phyloP scores from a whole-genome alignment of 2,888 invertebrate species.

The Prenolepis imparis region DNA sequence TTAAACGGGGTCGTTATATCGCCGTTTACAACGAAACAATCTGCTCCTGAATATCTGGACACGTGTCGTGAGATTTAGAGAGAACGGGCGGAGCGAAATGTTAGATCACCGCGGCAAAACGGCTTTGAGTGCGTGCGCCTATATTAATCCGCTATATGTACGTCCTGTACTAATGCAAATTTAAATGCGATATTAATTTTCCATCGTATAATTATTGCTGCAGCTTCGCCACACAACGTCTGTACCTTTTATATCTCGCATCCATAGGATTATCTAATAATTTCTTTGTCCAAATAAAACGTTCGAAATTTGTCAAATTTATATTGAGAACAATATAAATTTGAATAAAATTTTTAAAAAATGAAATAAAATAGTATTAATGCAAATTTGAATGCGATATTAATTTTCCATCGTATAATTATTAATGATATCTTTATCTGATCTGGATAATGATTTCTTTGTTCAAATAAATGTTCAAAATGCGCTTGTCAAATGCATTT shows the following conservation, averaged over 20 bases:
- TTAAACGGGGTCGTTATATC: conserved; percentile 74
- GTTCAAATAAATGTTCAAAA: neutral
- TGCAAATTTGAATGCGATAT: too few species aligned
- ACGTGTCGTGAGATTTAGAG: conserved; percentile 58
- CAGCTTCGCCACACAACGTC: too few species aligned
- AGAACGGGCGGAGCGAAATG: conserved; percentile 39
- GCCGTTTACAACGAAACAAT: conserved; percentile 74
- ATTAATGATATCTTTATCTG: too few species aligned
- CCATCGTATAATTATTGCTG: too few species aligned
- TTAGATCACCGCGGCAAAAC: conserved; percentile 47
- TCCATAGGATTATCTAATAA: too few species aligned
- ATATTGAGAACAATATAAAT: too few species aligned
- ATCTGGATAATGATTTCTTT: conserved; percentile 4
- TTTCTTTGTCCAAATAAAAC: too few species aligned
- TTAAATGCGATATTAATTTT: neutral
- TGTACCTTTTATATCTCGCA: too few species aligned
- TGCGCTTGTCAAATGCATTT: neutral
- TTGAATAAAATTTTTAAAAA: too few species aligned
- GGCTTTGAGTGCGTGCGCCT: conserved; percentile 33
- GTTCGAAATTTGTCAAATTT: too few species aligned
- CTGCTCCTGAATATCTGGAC: conserved; percentile 63
- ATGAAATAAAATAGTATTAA: too few species aligned
- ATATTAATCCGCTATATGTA: conserved; percentile 14
- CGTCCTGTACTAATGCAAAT: conserved; percentile 13
- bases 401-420: too few species aligned